phyloP scores from a whole-genome alignment of 35 echinoderm and acorn worm genomes.

The Holothuria glaberrima region DNA sequence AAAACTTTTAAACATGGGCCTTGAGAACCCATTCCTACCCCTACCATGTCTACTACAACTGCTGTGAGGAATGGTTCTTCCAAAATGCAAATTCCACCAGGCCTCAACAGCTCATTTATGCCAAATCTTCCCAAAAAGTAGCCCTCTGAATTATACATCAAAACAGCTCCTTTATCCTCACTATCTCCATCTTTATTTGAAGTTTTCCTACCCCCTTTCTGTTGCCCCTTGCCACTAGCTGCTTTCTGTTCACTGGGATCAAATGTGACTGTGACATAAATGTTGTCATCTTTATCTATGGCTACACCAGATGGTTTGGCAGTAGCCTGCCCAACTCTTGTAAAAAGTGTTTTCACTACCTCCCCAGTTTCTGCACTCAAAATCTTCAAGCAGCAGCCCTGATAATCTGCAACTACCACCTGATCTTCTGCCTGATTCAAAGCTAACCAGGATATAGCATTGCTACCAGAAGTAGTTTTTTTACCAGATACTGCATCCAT shows the following conservation, averaged over 20 bases:
- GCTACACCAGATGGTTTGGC: slow-evolving; percentile 22
- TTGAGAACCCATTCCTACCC: slow-evolving; percentile 16
- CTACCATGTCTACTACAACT: slow-evolving; percentile 31
- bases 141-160: slow-evolving; percentile 52
- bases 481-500: slow-evolving; percentile 11
- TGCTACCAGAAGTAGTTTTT: not conserved
- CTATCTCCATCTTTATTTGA: not conserved
- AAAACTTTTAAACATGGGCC: slow-evolving; percentile 23
- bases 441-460: not conserved
- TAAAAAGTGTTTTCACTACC: not conserved
- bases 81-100: slow-evolving; percentile 30
- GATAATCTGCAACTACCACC: slow-evolving; percentile 22
- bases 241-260: slow-evolving; percentile 32
- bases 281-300: slow-evolving; percentile 43
- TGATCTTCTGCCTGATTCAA: slow-evolving; percentile 42
- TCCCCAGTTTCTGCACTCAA: not conserved
- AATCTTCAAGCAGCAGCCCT: not conserved
- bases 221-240: not conserved
- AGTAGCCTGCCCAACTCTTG: slow-evolving; percentile 35
- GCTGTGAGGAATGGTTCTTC: slow-evolving; percentile 49
- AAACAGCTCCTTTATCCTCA: slow-evolving; percentile 10
- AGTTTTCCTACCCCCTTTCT: not conserved
- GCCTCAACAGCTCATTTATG: slow-evolving; percentile 8
- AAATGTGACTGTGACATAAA: slow-evolving; percentile 23
- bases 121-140: slow-evolving; percentile 51